Evolutionary conservation across 2,113 vertebrate species (phyloP), one percentile per base, ranked within the genome.

Genomic region (Vulpes vulpes): DNA sequence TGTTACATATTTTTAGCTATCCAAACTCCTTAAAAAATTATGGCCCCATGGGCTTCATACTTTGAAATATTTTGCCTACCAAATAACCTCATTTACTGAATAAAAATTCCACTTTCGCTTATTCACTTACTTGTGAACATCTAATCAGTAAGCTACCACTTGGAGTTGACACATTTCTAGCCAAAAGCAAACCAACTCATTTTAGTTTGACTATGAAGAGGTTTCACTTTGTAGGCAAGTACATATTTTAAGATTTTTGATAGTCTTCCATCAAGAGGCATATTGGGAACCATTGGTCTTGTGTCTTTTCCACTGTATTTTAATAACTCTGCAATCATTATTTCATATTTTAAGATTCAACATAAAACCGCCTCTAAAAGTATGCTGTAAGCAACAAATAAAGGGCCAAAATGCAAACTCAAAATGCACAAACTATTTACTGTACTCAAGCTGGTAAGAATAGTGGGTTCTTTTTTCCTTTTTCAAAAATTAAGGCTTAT

Each of bases 401-500:
- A 96, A 86, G n/a, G 57, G 38, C 43, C 82, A 95, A 94, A 95
- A 65, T 62, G 60, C 49, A 96, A 96, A 97, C 8, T 93, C 67
- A 86, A 95, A 96, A 53, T 91, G 55, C 92, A 91, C 51, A 84
- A 95, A 94, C 82, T 96, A 94, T 64, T 94, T 85, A 94, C 35
- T 96, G 38, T 73, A 81, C 15, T 57, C 25, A 83, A 73, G 67
- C 59, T 95, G 73, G 19, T 76, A 94, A 79, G 38, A 95, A 97
- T 62, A 93, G 43, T 91, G 74, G 23, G 65, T 79, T 91, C 60
- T 55, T 95, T 95, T 83, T 57, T 80, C 35, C 32, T 90, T 95
- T 97, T 95, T 94, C 89, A 89, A 81, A 98, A 96, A 82, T 91
- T 94, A 97, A 97, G 79, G 88, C 95, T 98, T 90, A 93, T 38